Base-by-base conservation (phyloP, 2,113 vertebrate species). In the Psilopogon haemacephalus region DNA sequence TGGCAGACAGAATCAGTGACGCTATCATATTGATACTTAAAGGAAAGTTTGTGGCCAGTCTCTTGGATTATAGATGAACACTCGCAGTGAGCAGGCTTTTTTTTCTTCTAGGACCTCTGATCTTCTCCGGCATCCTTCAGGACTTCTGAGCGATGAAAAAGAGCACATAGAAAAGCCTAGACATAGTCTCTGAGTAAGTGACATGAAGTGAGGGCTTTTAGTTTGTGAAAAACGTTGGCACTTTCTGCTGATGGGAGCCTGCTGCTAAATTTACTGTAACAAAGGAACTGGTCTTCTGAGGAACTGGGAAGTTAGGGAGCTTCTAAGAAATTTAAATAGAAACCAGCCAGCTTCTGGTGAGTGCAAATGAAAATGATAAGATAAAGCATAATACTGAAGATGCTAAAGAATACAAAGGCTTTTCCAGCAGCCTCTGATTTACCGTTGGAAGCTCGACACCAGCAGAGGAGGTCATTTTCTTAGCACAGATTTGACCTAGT, bases 401-500 rank as follows among this genome's bases (percentile, higher is more conserved):
- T 77, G 40, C 40, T 46, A n/a, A 44, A 46, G 32, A 33, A 68
- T 12, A 86, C 23, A 54, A 42, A 64, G 30, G 81, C 33, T 87
- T 93, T 91, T 85, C 70, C 68, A 63, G 52, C 54, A 73, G 33
- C 19, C 21, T 79, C n/a, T 62, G 81, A 78, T 88, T 54, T 64
- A 1, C 5, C 58, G 35, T 27, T 86, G 23, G 35, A 90, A 86
- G 58, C 40, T 38, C 67, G 65, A 74, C 52, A 85, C 54, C 33
- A 70, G 64, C 26, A 42, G 44, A 54, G 82, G 40, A 95, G 2
- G 71, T 62, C 23, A 55, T 46, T 77, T 85, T 42, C 89, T 91
- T 68, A 84, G 50, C 27, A 75, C n/a, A 63, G 40, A 40, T 83
- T 89, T 91, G 63, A 95, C 94, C 84, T 85, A 89, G 68, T 73